These are phyloP conservation scores for Plemyria rubiginata DNA, from an alignment of 2,888 invertebrate genomes.

Conservation along the genomic window DNA sequence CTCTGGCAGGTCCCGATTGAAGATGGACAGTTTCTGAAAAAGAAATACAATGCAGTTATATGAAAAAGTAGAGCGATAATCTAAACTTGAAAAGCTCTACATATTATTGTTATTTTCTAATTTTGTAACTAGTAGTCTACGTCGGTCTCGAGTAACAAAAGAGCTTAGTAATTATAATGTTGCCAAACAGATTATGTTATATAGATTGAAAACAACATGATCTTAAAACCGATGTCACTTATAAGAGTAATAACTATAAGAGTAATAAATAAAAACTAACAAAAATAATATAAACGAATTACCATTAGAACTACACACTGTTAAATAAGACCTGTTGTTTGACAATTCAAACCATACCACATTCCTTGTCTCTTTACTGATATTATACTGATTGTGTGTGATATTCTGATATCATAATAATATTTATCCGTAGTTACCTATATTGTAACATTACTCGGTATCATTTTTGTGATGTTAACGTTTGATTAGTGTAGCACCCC, in stretches of 20 bases:
- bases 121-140: neutral
- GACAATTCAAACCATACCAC: neutral
- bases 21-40: conserved; percentile 75
- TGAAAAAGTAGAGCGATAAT: neutral
- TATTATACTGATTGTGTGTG: too few species aligned
- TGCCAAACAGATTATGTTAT: too few species aligned
- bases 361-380: neutral
- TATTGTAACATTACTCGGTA: neutral
- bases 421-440: neutral
- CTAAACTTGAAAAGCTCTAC: neutral
- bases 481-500: conserved; percentile 10
- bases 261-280: too few species aligned
- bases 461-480: neutral
- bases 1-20: conserved; percentile 82
- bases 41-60: neutral
- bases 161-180: neutral
- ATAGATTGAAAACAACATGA: conserved; percentile 3
- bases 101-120: neutral
- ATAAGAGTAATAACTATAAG: too few species aligned
- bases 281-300: neutral
- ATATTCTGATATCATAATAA: too few species aligned
- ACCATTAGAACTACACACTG: too few species aligned
- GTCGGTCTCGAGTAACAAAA: neutral
- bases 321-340: neutral
- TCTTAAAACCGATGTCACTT: conserved; percentile 4